Percentiles rank a stretch among this genome's conserved stretches.
Conservation (phyloP, 2,113 vertebrate genomes). For the Proterorhinus semilunaris region DNA sequence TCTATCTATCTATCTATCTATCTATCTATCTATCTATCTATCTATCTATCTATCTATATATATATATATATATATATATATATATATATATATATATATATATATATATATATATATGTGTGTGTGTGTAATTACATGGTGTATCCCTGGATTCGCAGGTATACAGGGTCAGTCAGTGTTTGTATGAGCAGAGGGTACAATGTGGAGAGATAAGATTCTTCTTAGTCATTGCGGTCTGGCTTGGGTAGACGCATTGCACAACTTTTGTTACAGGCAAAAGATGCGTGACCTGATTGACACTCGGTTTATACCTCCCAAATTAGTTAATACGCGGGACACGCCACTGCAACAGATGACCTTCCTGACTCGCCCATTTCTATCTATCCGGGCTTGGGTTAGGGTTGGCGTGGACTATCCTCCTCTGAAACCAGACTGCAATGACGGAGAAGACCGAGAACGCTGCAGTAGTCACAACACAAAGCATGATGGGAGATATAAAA, state of each 20-base stretch:
- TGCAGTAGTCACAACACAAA: slow-evolving; percentile 38
- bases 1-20: no score
- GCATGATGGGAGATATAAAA: slow-evolving; percentile 51
- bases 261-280: not conserved
- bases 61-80: no score
- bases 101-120: no score
- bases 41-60: no score
- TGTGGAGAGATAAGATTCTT: slow-evolving; percentile 55
- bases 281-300: not conserved
- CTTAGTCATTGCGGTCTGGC: slow-evolving; percentile 42
- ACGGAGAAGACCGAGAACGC: slow-evolving; percentile 28
- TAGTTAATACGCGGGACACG: no score
- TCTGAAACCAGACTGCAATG: not conserved
- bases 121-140: slow-evolving; percentile 22
- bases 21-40: no score
- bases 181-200: slow-evolving; percentile 28
- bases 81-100: no score
- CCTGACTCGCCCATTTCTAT: not conserved
- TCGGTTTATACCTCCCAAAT: no score
- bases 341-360: not conserved
- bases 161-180: slow-evolving; percentile 4
- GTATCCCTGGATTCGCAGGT: not conserved
- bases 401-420: not conserved
- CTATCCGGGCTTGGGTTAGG: not conserved
- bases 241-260: slow-evolving; percentile 54